Evolutionary conservation across 2,797 vertebrate species (phyloP), one percentile per base, ranked within the genome.

Genomic region (Leptodactylus fallax): DNA sequence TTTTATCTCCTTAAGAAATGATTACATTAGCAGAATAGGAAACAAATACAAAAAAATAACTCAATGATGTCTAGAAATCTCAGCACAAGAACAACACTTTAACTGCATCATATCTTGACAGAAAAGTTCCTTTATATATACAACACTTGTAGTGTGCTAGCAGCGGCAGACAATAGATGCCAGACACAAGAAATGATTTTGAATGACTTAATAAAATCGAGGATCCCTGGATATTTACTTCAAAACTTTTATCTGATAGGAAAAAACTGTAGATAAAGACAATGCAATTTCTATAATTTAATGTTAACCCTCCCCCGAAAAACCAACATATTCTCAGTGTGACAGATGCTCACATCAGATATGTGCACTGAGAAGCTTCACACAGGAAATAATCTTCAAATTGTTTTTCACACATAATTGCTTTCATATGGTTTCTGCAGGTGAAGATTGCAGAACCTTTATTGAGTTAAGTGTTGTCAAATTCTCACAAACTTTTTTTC

Each of bases 401-500:
- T 84, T 84, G 87, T 79, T 88, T 88, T 84, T 84, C 81, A 79
- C 81, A 88, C 63, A 71, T 84, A 79, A 84, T 84, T 84, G 81
- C 63, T 88, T 82, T 84, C 81, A 79, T 79, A 84, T 83, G 74
- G 81, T 79, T 87, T 83, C 27, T 79, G 72, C 74, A 65, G 81
- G 81, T 87, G 63, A 83, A 6, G 21, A 51, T 65, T 84, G 27
- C 19, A 60, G 74, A 49, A 63, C 23, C 13, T 53, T n/a, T 53
- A 63, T 76, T 55, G 21, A 49, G 36, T 51, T 47, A 78, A 25
- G 76, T 65, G 49, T 36, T 61, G 58, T 47, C 27, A 9, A 53
- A 45, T 67, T 74, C 17, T 81, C 7, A 60, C 84, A 67, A 86
- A 79, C 74, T 69, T n/a, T 78, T 78, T 25, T 76, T 19, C n/a